Conservation (phyloP, 1,140 invertebrate genomes). For the Drosophila bocki region DNA sequence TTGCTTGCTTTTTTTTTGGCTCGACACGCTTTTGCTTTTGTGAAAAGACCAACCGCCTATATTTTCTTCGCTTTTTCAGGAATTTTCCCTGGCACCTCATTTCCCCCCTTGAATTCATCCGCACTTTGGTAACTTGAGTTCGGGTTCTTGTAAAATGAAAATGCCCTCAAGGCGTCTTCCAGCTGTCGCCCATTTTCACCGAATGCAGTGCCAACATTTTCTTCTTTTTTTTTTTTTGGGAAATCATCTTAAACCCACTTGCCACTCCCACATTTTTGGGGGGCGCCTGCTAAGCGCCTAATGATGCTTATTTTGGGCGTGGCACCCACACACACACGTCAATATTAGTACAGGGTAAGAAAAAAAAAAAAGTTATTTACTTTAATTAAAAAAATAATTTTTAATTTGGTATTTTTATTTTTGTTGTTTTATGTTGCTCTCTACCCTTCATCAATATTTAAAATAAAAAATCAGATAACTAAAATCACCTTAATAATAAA, state of each 20-base stretch:
- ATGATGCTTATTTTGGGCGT: constrained; percentile 74
- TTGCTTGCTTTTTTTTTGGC: constrained; percentile 45
- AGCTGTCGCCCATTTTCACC: constrained; percentile 51
- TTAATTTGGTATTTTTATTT: no score
- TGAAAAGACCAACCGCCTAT: constrained; percentile 37
- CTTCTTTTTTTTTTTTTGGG: constrained; percentile 40
- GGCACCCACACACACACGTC: constrained; percentile 13
- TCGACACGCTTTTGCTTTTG: constrained; percentile 75
- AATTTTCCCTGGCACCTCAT: neutral
- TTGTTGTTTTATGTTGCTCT: no score
- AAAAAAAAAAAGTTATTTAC: neutral
- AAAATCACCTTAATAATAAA: neutral
- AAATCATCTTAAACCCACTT: constrained; percentile 67
- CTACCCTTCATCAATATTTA: no score
- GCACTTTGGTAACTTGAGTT: constrained; percentile 46
- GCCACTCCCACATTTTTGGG: constrained; percentile 15
- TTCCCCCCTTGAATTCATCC: constrained; percentile 1
- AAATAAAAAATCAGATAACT: neutral
- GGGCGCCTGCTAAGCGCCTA: constrained; percentile 69
- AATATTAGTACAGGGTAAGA: constrained; percentile 10
- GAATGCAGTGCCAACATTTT: constrained; percentile 38
- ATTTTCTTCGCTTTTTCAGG: constrained; percentile 17
- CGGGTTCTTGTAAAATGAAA: constrained; percentile 47
- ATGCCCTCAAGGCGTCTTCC: constrained; percentile 48
- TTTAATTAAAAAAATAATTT: no score